Conservation (phyloP, 2,113 vertebrate genomes). For the Sterrhoptilus dennistouni region DNA sequence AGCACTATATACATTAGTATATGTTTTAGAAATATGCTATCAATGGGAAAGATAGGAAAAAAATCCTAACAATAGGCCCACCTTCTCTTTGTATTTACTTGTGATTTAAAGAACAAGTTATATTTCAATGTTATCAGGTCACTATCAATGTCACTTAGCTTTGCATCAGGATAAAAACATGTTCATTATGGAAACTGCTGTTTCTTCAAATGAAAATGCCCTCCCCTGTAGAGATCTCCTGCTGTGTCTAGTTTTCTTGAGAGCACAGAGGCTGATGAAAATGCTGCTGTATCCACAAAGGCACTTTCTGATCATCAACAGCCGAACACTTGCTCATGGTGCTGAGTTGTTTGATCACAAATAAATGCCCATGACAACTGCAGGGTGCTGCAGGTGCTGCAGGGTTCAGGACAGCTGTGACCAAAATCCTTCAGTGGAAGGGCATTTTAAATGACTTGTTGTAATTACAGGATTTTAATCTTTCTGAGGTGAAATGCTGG, state of each 20-base stretch:
- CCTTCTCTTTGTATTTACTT: not conserved
- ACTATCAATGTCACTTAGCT: not conserved
- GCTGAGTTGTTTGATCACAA: not conserved
- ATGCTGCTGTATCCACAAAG: not conserved
- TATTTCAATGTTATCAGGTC: not conserved
- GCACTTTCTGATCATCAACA: not conserved
- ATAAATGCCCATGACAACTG: not conserved
- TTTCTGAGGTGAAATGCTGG: not conserved
- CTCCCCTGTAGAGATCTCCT: not conserved
- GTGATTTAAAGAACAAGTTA: not conserved
- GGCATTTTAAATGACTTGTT: not conserved
- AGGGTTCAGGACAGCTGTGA: not conserved
- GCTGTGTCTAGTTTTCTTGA: not conserved
- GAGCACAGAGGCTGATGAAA: not conserved
- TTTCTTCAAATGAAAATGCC: slow-evolving; percentile 31
- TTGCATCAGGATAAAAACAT: not conserved
- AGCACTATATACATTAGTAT: not conserved
- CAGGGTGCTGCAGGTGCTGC: not conserved
- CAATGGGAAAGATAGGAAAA: not conserved
- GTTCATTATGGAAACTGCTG: slow-evolving; percentile 9
- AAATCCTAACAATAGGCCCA: not conserved
- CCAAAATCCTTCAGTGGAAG: not conserved
- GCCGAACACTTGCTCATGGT: not conserved
- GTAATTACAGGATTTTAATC: not conserved
- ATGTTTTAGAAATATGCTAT: not conserved